Evolutionary conservation across 2,113 vertebrate species (phyloP), one percentile per base, ranked within the genome.

Genomic region (Corythornis vintsioides): DNA sequence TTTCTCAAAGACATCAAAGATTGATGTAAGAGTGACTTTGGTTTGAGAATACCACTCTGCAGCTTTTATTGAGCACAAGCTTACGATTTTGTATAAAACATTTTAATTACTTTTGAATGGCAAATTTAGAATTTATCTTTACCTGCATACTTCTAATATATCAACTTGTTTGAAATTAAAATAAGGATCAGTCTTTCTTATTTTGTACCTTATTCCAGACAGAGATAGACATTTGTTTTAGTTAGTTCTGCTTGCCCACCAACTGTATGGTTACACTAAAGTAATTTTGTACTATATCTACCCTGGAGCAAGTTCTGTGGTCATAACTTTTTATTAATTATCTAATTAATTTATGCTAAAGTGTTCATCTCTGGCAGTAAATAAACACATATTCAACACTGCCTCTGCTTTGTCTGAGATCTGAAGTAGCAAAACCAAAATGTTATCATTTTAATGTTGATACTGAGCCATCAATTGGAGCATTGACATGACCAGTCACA

Each of bases 1-100:
- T 94, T 99, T 99, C 98, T 99, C 98, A 97, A 99, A 99, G 97
- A 98, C 99, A 29, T 99, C 99, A 53, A 99, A 99, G 98, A 99
- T 99, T 48, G 99, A 99, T 60, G 99, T 99, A 98, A 99, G 98
- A 69, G 52, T 40, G 52, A 83, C 67, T 85, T 91, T 74, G 14
- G 38, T 79, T 84, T 71, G 35, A 64, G 25, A 66, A 65, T 42
- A 50, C 35, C 72, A 15, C 22, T 85, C 40, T 64, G 21, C 21
- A 80, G 22, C 15, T 83, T 45, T 77, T 43, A 86, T 89, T 42
- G 50, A 87, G 45, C 38, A 55, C 17, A 80, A 73, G 25, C 40
- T 42, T 63, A 50, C 1, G 6, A 10, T n/a, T 79, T 82, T 79
- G 10, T 91, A 56, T 33, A 50, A 84, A 59, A 75, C 7, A 73